These are phyloP conservation scores for Drosophila birchii DNA, from an alignment of 2,888 invertebrate genomes.

Conservation along the genomic window DNA sequence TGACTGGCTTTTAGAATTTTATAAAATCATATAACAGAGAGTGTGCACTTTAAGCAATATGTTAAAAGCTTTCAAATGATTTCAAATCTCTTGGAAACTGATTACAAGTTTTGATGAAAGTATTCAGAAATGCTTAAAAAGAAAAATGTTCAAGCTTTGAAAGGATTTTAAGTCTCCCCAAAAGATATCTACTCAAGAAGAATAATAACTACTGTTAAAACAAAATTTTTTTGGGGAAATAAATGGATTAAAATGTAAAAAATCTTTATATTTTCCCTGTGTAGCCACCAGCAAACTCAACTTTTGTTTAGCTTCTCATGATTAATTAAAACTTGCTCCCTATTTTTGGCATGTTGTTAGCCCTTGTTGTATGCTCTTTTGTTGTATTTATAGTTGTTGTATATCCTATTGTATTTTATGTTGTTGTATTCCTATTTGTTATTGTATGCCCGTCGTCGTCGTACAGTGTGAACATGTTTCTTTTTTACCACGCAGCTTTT, in stretches of 20 bases:
- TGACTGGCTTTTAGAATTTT: no score
- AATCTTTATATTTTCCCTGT: background rate
- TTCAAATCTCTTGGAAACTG: background rate
- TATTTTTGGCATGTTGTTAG: slow-evolving; percentile 16
- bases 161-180: background rate
- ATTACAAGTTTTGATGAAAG: background rate
- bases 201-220: background rate
- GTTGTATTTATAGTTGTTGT: slow-evolving; percentile 11
- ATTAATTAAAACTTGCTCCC: slow-evolving; percentile 47
- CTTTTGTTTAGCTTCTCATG: slow-evolving; percentile 46
- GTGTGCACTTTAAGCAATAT: background rate
- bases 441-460: slow-evolving; percentile 1
- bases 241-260: background rate
- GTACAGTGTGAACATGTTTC: slow-evolving; percentile 50
- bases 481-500: slow-evolving; percentile 64
- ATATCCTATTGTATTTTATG: slow-evolving; percentile 14
- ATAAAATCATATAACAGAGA: no score
- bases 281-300: slow-evolving; percentile 10
- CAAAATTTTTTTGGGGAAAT: background rate
- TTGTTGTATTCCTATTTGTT: background rate
- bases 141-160: background rate
- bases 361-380: slow-evolving; percentile 3
- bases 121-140: background rate
- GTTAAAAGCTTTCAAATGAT: background rate
- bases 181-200: background rate